A percentile compares a stretch with the other conserved stretches of the same genome.
These are phyloP conservation scores for Beroe ovata DNA, from an alignment of 37 sponge, comb jelly and placozoan genomes.

Conservation along the genomic window DNA sequence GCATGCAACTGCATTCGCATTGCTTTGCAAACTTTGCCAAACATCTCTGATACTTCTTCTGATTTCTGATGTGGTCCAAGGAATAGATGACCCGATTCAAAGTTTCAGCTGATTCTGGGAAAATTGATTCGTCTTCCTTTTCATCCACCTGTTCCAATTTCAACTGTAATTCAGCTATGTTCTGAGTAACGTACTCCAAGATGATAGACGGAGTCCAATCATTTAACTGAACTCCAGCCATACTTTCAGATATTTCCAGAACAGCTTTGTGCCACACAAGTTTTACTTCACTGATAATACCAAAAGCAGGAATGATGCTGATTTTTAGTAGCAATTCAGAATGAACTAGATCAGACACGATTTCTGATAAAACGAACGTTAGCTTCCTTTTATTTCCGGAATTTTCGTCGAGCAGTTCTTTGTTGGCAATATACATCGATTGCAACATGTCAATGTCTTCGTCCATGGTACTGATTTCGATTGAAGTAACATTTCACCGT, in stretches of 20 bases:
- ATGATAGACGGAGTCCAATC: not conserved
- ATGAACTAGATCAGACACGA: not conserved
- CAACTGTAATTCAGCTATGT: not conserved
- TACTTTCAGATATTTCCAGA: not conserved
- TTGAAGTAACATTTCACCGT: no score
- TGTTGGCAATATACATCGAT: constrained; percentile 1
- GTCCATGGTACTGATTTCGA: no score
- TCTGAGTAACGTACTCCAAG: not conserved
- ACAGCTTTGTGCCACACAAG: not conserved
- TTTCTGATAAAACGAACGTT: not conserved
- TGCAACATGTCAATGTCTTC: constrained; percentile 9
- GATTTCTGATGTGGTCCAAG: constrained; percentile 44
- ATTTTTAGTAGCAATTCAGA: not conserved
- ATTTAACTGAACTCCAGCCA: not conserved
- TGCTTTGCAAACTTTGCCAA: constrained; percentile 43
- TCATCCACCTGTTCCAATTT: not conserved
- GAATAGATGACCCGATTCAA: not conserved
- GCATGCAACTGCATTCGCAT: not conserved
- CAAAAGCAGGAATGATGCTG: not conserved
- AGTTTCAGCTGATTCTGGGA: not conserved
- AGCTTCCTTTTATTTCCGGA: not conserved
- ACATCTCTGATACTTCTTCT: constrained; percentile 34
- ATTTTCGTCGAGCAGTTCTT: not conserved
- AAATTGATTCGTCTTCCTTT: not conserved
- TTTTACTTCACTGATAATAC: not conserved